A percentile compares a stretch with the other conserved stretches of the same genome.
Evolutionary conservation across 64 coral and sea anemone genomes (phyloP).

Genomic region (Pocillopora verrucosa): DNA sequence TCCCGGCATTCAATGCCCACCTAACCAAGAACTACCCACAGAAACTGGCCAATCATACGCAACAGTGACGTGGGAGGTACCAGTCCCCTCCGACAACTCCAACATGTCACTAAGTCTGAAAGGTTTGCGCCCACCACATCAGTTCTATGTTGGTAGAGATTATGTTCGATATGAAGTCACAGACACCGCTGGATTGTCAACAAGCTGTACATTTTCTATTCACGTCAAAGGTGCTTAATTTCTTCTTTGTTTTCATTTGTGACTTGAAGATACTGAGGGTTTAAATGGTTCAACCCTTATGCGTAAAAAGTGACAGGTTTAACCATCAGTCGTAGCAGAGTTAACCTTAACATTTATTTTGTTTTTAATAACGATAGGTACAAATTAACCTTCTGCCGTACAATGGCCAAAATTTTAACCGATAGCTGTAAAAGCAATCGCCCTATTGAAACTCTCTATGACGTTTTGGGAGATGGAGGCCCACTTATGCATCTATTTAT

Average conservation of each 20-base stretch:
- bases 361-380: too few species aligned
- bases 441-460: background rate
- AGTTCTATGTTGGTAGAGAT: background rate
- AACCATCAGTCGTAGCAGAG: too few species aligned
- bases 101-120: background rate
- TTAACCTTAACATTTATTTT: too few species aligned
- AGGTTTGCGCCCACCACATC: background rate
- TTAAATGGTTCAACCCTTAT: too few species aligned
- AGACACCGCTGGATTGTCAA: background rate
- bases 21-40: background rate
- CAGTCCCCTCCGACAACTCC: slow-evolving; percentile 41
- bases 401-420: too few species aligned
- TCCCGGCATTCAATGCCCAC: slow-evolving; percentile 23
- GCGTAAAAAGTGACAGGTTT: too few species aligned
- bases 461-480: too few species aligned
- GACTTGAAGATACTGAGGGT: too few species aligned
- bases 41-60: slow-evolving; percentile 13
- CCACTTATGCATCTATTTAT: too few species aligned
- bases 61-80: slow-evolving; percentile 28
- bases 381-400: too few species aligned
- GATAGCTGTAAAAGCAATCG: background rate
- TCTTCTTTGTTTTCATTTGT: background rate
- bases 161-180: background rate
- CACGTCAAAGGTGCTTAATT: slow-evolving; percentile 14
- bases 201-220: slow-evolving; percentile 22